Percentiles rank a stretch among this genome's conserved stretches.
Evolutionary conservation across 2,888 invertebrate species (phyloP).

Genomic region (Anoplius nigerrimus): DNA sequence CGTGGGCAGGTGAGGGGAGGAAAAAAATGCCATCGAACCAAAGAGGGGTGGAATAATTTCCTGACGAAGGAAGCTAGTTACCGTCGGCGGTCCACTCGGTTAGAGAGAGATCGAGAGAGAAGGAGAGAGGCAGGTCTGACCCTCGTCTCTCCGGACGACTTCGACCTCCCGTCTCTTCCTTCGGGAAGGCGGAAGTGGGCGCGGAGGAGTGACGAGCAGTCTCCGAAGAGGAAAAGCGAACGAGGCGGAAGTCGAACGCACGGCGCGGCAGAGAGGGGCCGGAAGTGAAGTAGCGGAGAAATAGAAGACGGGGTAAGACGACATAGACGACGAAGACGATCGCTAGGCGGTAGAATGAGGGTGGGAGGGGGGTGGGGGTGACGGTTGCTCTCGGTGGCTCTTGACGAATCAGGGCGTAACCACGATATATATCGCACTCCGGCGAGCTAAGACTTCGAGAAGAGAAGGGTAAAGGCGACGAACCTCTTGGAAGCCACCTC

Average conservation of each 20-base stretch:
- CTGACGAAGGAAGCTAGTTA: constrained; percentile 3
- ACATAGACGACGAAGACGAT: neutral
- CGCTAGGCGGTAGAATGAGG: neutral
- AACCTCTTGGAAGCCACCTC: constrained; percentile 31
- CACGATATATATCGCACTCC: constrained; percentile 33
- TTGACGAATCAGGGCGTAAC: constrained; percentile 54
- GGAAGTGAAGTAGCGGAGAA: neutral
- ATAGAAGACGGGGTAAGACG: neutral
- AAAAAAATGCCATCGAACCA: constrained; percentile 14
- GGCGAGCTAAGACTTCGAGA: constrained; percentile 26
- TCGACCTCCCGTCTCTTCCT: constrained; percentile 2
- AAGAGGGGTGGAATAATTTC: constrained; percentile 11
- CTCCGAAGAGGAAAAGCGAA: neutral
- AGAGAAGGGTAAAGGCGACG: constrained; percentile 1
- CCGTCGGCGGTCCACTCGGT: neutral
- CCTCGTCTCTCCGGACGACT: constrained; percentile 4
- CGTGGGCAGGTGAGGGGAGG: constrained; percentile 13
- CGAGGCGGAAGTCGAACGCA: constrained; percentile 6
- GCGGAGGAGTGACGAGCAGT: neutral
- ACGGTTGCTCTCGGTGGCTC: no score
- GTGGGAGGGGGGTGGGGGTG: constrained; percentile 1
- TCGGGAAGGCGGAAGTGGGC: constrained; percentile 1
- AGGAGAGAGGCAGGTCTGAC: constrained; percentile 21
- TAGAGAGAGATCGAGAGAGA: constrained; percentile 22
- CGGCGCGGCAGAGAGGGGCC: neutral